Evolutionary conservation across 2,888 invertebrate species (phyloP), one percentile per base, ranked within the genome.

Genomic region (Athalia rosae): DNA sequence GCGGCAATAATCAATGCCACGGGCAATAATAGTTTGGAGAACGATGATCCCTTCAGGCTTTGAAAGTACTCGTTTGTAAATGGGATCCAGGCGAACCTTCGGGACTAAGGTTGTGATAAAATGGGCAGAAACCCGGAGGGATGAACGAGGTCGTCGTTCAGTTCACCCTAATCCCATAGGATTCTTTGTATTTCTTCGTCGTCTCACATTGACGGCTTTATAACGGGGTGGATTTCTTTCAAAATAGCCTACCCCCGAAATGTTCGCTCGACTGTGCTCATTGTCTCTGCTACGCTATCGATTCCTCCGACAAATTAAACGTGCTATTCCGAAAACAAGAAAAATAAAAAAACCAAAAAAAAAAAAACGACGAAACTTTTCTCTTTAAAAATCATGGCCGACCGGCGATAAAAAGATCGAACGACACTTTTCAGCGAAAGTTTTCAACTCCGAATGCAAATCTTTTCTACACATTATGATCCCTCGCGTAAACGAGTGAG

Each of bases 151-250:
- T 53, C 67, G 50, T 67, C 50, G 67, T 67, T 53, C 67, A 67
- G 67, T 67, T 67, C 53, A 67, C 67, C 67, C 67, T 67, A 67
- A 67, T 67, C 67, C 67, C 67, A n/a, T 28, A 11, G 67, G 67
- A 67, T 28, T 48, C 67, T 67, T 67, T 67, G 67, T 67, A 67
- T 67, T 67, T 67, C 41, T 50, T 67, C 28, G 50, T 67, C 11
- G 67, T 53, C 67, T 53, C 50, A 28, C 41, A 67, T 67, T 53
- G 67, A 53, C 67, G 67, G 67, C 67, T 67, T 41, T 53, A 67
- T 53, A 67, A 67, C 50, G 67, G 67, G 50, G 41, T 67, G 53
- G 53, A 67, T 67, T 67, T 28, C 48, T 67, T 50, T 45, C 7
- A 41, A 50, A 67, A 67, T 50, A 5, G 28, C 50, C 48, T 67